Percentiles rank a stretch among this genome's conserved stretches.
Conservation (phyloP, 2,113 vertebrate species). For the Rattus norvegicus region DNA sequence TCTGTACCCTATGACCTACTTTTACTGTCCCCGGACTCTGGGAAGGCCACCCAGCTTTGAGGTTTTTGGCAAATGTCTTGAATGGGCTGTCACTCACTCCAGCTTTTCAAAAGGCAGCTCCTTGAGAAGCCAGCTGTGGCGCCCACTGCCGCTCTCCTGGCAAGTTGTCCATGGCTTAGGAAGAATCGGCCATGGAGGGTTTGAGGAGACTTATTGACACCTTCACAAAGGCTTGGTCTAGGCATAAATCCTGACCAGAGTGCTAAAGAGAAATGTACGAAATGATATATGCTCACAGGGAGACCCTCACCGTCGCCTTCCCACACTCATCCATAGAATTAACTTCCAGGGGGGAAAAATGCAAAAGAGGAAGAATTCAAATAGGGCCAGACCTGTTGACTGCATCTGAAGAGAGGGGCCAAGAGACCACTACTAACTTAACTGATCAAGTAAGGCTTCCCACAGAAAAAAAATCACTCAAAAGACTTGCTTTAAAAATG, state of each 20-base stretch:
- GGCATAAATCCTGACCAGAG: neutral
- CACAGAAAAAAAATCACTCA: neutral
- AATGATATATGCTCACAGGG: neutral
- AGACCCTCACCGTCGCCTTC: neutral
- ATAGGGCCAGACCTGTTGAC: neutral
- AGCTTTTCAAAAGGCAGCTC: slow-evolving; percentile 11
- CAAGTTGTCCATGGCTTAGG: neutral
- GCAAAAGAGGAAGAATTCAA: neutral
- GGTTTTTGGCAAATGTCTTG: slow-evolving; percentile 58
- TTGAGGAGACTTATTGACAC: neutral
- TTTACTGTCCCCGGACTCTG: neutral
- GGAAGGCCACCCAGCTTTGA: neutral
- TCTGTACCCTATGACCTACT: neutral
- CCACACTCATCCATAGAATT: neutral
- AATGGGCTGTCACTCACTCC: neutral
- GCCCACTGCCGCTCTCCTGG: neutral
- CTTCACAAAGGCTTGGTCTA: neutral
- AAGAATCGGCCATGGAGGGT: neutral
- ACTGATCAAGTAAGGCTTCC: neutral
- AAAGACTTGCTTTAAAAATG: neutral
- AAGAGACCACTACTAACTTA: neutral
- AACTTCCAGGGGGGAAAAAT: neutral
- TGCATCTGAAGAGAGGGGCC: neutral
- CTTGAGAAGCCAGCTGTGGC: slow-evolving; percentile 40
- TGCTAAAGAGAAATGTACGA: neutral